These are phyloP conservation scores for Adelphocoris suturalis DNA, from an alignment of 2,888 invertebrate species.

Conservation along the genomic window DNA sequence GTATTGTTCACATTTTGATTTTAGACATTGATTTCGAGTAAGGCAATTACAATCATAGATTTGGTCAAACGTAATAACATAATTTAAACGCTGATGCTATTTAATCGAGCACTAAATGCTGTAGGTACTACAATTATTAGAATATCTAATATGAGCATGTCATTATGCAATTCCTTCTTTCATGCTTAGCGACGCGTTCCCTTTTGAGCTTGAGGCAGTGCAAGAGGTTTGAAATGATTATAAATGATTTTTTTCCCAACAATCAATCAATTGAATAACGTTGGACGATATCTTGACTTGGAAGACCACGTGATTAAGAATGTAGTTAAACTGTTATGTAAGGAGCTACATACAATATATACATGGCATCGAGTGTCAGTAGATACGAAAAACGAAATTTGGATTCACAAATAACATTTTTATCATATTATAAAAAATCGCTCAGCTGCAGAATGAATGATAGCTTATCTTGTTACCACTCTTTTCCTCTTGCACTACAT, in stretches of 20 bases:
- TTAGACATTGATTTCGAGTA: conserved; percentile 68
- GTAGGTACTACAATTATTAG: conserved; percentile 58
- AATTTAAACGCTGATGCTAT: conserved; percentile 40
- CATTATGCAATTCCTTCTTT: conserved; percentile 49
- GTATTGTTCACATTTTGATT: conserved; percentile 34
- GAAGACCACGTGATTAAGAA: conserved; percentile 29
- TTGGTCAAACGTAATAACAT: conserved; percentile 63
- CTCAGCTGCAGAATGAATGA: background rate
- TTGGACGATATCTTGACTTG: background rate
- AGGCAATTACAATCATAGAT: conserved; percentile 59
- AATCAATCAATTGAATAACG: background rate
- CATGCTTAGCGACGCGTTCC: background rate
- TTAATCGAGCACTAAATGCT: conserved; percentile 42
- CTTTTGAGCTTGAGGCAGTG: conserved; percentile 37
- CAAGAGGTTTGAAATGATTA: conserved; percentile 2
- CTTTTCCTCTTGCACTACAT: conserved; percentile 43
- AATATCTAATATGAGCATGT: conserved; percentile 68
- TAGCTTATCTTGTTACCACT: background rate
- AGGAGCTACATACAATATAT: too few relatives aligned
- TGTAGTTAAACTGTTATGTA: background rate
- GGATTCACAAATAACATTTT: background rate
- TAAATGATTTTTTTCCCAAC: background rate
- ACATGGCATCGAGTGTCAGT: background rate
- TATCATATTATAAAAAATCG: background rate
- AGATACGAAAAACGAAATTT: background rate